Evolutionary conservation across 2,888 invertebrate genomes (phyloP), one percentile per base, ranked within the genome.

Genomic region (Pheosia tremula): DNA sequence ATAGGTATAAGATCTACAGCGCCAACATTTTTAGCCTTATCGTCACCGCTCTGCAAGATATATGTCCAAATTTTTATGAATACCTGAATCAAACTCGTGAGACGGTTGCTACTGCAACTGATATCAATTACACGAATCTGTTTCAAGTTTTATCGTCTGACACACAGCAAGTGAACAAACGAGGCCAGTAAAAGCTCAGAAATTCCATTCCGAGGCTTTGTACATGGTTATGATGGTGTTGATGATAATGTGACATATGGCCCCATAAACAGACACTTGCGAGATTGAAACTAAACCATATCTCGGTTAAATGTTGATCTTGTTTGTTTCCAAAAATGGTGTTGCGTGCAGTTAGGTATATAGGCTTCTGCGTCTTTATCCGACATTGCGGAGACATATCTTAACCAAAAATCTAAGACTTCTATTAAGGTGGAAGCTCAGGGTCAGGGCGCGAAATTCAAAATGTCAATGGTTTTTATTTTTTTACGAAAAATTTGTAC

Each of bases 151-250:
- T 24, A 24, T 50, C 7, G 24, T 50, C 24, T 13, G 7, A 13
- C 3, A 3, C 50, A 50, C 47, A 47, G 1, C 47, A 47, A 4
- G 47, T 47, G 50, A 52, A 41, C 61, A 60, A 74, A 66, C 61
- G 62, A 66, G 75, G 64, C 53, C 77, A 77, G 69, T 69, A 74
- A 77, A 68, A 75, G 69, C 61, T 57, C 58, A 56, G 59, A 62
- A 69, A 69, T 71, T 61, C 63, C 62, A 59, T 68, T 41, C 54
- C 56, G 59, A 36, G 54, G 13, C 56, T 62, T 67, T 58, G 66
- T 60, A 64, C 71, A 74, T 66, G 72, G 57, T 38, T 63, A 56
- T 72, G 75, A 77, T 75, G 68, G 77, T 77, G 75, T 74, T 77
- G 38, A 59, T 57, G 69, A 75, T 75, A 68, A 77, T 72, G 69